Conservation (phyloP, 2,888 invertebrate genomes). For the Psococerastis gibbosa region DNA sequence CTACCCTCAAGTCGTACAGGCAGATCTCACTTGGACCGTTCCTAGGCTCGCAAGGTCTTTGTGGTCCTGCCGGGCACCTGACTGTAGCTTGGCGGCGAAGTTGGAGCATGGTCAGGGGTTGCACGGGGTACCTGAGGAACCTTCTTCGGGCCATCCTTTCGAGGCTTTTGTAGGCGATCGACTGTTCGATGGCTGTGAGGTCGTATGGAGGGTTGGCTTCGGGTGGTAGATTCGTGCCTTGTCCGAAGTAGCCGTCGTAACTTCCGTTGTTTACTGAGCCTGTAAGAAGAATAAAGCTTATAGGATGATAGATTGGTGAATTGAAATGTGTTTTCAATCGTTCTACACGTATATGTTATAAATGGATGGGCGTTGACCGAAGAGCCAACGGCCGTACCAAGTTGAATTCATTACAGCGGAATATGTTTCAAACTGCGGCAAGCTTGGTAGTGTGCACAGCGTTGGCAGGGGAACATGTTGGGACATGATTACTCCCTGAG, state of each 20-base stretch:
- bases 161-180: constrained; percentile 26
- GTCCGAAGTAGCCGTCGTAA: constrained; percentile 28
- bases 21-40: constrained; percentile 36
- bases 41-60: constrained; percentile 14
- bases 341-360: too few species aligned
- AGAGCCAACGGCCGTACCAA: too few species aligned
- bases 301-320: too few species aligned
- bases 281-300: too few species aligned
- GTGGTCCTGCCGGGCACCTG: constrained; percentile 21
- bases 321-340: too few species aligned
- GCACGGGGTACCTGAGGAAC: constrained; percentile 20
- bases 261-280: constrained; percentile 22
- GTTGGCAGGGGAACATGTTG: too few species aligned
- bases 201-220: constrained; percentile 26
- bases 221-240: constrained; percentile 21
- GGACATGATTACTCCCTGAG: too few species aligned
- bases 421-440: too few species aligned
- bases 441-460: too few species aligned
- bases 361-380: too few species aligned
- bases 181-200: constrained; percentile 24
- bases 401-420: too few species aligned
- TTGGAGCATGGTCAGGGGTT: constrained; percentile 23
- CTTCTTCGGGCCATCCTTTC: constrained; percentile 16
- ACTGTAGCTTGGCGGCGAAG: constrained; percentile 26
- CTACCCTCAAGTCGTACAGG: constrained; percentile 53